Evolutionary conservation across 1,140 invertebrate species (phyloP), one percentile per base, ranked within the genome.

Genomic region (Hyles euphorbiae): DNA sequence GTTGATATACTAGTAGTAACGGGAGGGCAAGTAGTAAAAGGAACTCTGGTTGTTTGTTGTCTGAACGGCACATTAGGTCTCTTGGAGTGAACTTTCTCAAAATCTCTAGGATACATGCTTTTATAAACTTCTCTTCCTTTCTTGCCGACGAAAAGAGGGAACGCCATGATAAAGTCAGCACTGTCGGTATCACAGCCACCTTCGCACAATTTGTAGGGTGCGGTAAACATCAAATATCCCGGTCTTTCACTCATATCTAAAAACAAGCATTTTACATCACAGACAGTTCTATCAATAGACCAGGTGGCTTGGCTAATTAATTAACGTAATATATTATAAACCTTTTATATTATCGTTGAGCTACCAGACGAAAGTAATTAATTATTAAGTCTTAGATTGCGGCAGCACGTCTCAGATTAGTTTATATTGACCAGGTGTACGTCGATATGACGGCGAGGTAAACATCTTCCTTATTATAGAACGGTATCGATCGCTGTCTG

Each of bases 121-220:
- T 64, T 54, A 53, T 67, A 75, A 32, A n/a, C n/a, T 6, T 67
- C 34, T 2, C 56, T 58, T 2, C 58, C 72, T 45, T 47, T 60
- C 5, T 66, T 68, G 33, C 72, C 80, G 34, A 81, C 3, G 43
- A 67, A 74, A 3, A 85, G 45, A 12, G 82, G 82, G 51, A 85
- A 85, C 40, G 53, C 32, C 56, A 83, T 68, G 7, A 49, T 43
- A 34, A 72, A 72, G 33, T 74, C 74, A 3, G 40, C 59, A 0
- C 61, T 59, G 3, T 65, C 56, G 9, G 45, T 62, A 8, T 68
- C 67, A 58, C 77, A 81, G 32, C 58, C 62, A 60, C 74, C 76
- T 6, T 67, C 63, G 56, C 82, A 85, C 47, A 85, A 50, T 57
- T 59, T 74, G 67, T 73, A 81, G 8, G 82, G 82, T 36, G 82